Base-by-base conservation (phyloP, 2,888 invertebrate species). In the Cheilosia urbana region DNA sequence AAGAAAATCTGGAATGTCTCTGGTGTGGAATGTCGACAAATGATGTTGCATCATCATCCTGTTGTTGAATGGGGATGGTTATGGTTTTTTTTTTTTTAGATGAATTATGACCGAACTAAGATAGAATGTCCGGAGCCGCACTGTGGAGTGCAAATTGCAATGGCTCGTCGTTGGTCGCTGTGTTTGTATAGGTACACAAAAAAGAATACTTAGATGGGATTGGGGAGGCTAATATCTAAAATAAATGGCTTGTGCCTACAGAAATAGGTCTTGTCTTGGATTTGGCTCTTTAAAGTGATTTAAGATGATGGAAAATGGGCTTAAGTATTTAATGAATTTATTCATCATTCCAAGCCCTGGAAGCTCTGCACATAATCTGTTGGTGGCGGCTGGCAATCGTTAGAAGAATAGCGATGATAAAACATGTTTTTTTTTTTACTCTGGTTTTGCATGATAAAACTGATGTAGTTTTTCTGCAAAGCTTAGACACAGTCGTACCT, bases 71-170 rank as follows among this genome's bases (percentile, higher is more conserved):
- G 49, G 72, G 45, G 49, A 40, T 55, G 60, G 58, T 62, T 63
- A 27, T 30, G 3, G 11, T 21, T n/a, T 21, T 45, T 13, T 2
- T 3, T 77, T 77, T 72, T 78, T 53, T 45, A 73, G 55, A 79
- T 83, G 68, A 83, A 73, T 68, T 78, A 79, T 62, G 72, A 68
- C 68, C 75, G 37, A 49, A 49, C 58, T 69, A 63, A 73, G 83
- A 55, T 72, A 47, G 55, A 73, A 72, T 78, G 62, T 60, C 78
- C 66, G 72, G 72, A 78, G 77, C 55, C 47, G 30, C 62, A 72
- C 55, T 83, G 55, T 37, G 30, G 53, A 62, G 68, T 83, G 83
- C 78, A 78, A 83, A 78, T 83, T 83, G 77, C 71, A 82, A 60
- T 51, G 60, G 68, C 27, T 27, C 27, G 27, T 27, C 27, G 27